Percentiles rank a stretch among this genome's conserved stretches.
Conservation (phyloP, 2,113 vertebrate species). For the Oncorhynchus kisutch region DNA sequence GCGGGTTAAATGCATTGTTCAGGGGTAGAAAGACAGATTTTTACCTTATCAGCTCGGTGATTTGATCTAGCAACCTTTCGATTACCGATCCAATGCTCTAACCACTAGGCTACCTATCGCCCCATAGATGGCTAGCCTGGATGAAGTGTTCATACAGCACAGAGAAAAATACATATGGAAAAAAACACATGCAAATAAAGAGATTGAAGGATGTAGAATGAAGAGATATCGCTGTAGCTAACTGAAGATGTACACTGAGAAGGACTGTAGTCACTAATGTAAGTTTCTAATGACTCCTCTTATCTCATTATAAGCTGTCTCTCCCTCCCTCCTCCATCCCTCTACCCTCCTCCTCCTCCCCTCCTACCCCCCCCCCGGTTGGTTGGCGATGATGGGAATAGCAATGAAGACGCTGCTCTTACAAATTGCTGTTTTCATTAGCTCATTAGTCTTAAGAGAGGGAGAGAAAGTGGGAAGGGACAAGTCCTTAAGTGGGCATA, state of each 20-base stretch:
- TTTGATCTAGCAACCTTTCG: too few species aligned
- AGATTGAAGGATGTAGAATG: constrained; percentile 5
- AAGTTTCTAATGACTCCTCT: constrained; percentile 53
- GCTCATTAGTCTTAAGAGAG: constrained; percentile 37
- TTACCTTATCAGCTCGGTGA: too few species aligned
- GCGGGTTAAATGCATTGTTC: too few species aligned
- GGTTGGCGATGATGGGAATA: constrained; percentile 51
- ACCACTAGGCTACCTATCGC: too few species aligned
- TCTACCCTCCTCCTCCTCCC: constrained; percentile 36
- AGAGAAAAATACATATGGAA: constrained; percentile 59
- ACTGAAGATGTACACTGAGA: constrained; percentile 36
- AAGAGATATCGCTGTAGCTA: too few species aligned
- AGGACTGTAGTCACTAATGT: constrained; percentile 45
- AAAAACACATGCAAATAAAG: constrained; percentile 36
- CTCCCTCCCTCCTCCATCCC: constrained; percentile 24
- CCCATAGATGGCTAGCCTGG: neutral
- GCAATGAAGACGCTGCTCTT: constrained; percentile 52
- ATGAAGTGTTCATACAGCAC: neutral
- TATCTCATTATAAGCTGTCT: constrained; percentile 49
- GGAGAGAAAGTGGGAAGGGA: neutral
- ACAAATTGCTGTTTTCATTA: constrained; percentile 59
- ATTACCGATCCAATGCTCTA: too few species aligned
- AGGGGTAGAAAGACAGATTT: too few species aligned
- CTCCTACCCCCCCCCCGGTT: constrained; percentile 29
- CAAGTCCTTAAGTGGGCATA: neutral